phyloP scores from a whole-genome alignment of 2,888 invertebrate genomes.

The Mesochorus sp. region DNA sequence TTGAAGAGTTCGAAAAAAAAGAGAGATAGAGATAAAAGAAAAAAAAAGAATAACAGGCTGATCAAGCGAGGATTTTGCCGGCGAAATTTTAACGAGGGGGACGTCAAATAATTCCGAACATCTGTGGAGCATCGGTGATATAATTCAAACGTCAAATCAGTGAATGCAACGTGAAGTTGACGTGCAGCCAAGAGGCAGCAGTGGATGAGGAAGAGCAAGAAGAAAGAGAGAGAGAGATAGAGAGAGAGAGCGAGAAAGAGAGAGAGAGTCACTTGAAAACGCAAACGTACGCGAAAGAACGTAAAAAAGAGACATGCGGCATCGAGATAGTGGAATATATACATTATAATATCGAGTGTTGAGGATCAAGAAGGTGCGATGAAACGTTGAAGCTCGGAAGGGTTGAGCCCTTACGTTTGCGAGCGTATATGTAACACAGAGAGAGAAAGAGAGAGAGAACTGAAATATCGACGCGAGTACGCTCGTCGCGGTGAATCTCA shows the following conservation, averaged over 20 bases:
- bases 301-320: slow-evolving; percentile 5
- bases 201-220: background rate
- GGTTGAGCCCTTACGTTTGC: background rate
- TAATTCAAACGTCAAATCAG: slow-evolving; percentile 46
- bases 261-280: background rate
- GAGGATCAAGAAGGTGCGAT: background rate
- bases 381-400: background rate
- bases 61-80: too few relatives aligned
- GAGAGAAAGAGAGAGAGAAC: background rate
- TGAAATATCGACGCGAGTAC: slow-evolving; percentile 14
- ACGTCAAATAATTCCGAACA: slow-evolving; percentile 7
- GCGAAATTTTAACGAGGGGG: background rate
- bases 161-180: background rate
- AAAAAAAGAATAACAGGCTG: too few relatives aligned
- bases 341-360: background rate
- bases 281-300: background rate
- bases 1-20: background rate
- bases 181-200: background rate
- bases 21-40: background rate
- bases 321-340: background rate
- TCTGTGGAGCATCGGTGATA: slow-evolving; percentile 30
- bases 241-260: background rate
- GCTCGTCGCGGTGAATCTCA: slow-evolving; percentile 25
- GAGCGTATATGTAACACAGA: too few relatives aligned
- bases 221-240: too few relatives aligned